A percentile compares a stretch with the other conserved stretches of the same genome.
Evolutionary conservation across 2,797 vertebrate species (phyloP).

Genomic region (Sebastes oblongus): DNA sequence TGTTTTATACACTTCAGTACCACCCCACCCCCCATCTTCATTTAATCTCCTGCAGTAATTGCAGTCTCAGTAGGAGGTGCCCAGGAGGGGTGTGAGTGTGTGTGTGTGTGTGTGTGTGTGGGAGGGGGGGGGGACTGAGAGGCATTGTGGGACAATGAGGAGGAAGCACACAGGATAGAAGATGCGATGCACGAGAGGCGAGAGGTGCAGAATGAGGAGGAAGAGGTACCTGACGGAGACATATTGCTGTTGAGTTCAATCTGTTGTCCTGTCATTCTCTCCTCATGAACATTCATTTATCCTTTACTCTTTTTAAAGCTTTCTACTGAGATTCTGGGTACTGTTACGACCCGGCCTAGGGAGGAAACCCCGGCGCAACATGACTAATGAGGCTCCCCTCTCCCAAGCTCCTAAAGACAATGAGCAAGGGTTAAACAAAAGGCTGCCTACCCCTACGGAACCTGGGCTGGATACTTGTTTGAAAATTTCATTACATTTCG

Average conservation of each 20-base stretch:
- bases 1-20: not conserved
- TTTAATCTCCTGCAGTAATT: slow-evolving; percentile 18
- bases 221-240: not conserved
- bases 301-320: not conserved
- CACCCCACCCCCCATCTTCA: not conserved
- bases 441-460: too few species aligned
- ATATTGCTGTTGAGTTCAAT: not conserved
- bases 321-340: not conserved
- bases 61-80: slow-evolving; percentile 23
- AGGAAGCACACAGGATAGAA: not conserved
- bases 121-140: not conserved
- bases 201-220: not conserved
- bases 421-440: too few species aligned
- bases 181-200: too few species aligned
- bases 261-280: not conserved
- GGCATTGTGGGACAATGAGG: not conserved
- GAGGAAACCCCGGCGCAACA: too few species aligned
- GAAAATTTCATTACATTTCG: too few species aligned
- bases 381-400: too few species aligned
- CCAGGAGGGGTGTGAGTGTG: not conserved
- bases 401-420: too few species aligned
- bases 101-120: too few species aligned
- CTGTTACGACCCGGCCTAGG: too few species aligned
- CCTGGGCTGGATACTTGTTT: too few species aligned
- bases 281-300: not conserved